Evolutionary conservation across 2,797 vertebrate genomes (phyloP), one percentile per base, ranked within the genome.

Genomic region (Anguilla anguilla): DNA sequence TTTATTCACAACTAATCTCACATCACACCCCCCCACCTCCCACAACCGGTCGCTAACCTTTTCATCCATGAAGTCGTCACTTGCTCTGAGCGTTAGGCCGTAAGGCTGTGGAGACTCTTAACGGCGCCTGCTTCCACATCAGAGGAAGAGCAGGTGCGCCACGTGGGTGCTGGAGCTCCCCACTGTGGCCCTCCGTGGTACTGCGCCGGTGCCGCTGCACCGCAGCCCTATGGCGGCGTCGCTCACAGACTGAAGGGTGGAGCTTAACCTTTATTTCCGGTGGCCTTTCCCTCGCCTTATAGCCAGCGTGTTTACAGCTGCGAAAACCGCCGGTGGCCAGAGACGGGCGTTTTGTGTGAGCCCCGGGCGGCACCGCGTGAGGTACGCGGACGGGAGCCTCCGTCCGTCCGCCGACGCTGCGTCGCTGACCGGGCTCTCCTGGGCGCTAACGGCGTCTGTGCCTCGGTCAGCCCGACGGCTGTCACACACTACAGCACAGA

Each of bases 271-370:
- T 84, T 46, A 55, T 84, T 53, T 57, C 57, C 51, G 25, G 83
- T 88, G 87, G 67, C 69, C 87, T 85, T 85, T 85, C 31, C 15
- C 67, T 53, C 49, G 69, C 51, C 67, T 88, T 88, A 28, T 6
- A 31, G 61, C 31, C 57, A 19, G 57, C 15, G 53, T 49, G 51
- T 74, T 83, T 46, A n/a, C 83, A 74, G 87, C 19, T 1, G 43
- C 11, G 57, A 31, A 31, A 22, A 17, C 15, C 31, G 10, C 19
- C 35, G 25, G 79, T 51, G 46, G 43, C 6, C 43, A 51, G 35
- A 13, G 72, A 15, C 35, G 31, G 22, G 13, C 46, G 39, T 84
- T 55, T 55, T 84, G 74, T 84, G 51, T 79, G 84, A 74, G 49
- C 69, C n/a, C 69, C n/a, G 13, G 17, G 11, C 46, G 31, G 25